Percentiles rank a stretch among this genome's conserved stretches.
Conservation (phyloP, 2,888 invertebrate genomes). For the Dasypolia templi region DNA sequence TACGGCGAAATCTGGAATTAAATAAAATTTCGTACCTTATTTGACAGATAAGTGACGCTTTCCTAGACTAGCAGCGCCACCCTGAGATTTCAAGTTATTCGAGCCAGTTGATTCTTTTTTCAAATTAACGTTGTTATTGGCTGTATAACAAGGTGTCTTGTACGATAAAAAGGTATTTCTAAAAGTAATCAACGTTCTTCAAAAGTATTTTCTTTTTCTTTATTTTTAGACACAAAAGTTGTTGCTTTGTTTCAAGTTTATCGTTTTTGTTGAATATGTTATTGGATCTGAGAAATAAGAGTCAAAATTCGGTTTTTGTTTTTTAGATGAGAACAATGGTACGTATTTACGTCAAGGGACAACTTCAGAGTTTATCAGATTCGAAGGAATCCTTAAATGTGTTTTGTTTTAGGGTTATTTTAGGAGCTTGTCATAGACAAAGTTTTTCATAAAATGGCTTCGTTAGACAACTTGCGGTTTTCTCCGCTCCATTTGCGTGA, state of each 20-base stretch:
- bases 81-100: background rate
- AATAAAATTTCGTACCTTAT: slow-evolving; percentile 1
- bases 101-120: slow-evolving; percentile 12
- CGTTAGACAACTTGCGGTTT: background rate
- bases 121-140: slow-evolving; percentile 21
- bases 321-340: background rate
- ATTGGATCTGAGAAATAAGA: background rate
- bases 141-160: slow-evolving; percentile 33
- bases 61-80: slow-evolving; percentile 32
- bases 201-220: slow-evolving; percentile 15
- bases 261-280: background rate
- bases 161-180: slow-evolving; percentile 25
- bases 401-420: background rate
- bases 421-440: background rate
- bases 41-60: slow-evolving; percentile 11
- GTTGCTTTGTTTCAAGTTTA: slow-evolving; percentile 30
- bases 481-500: background rate
- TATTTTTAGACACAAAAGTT: slow-evolving; percentile 29
- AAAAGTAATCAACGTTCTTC: slow-evolving; percentile 12
- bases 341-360: background rate
- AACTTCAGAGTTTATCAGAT: background rate
- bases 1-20: slow-evolving; percentile 35
- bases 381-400: background rate
- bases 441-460: background rate
- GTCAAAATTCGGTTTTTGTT: background rate